Evolutionary conservation across 2,113 vertebrate genomes (phyloP).

Genomic region (Scolopax mira): DNA sequence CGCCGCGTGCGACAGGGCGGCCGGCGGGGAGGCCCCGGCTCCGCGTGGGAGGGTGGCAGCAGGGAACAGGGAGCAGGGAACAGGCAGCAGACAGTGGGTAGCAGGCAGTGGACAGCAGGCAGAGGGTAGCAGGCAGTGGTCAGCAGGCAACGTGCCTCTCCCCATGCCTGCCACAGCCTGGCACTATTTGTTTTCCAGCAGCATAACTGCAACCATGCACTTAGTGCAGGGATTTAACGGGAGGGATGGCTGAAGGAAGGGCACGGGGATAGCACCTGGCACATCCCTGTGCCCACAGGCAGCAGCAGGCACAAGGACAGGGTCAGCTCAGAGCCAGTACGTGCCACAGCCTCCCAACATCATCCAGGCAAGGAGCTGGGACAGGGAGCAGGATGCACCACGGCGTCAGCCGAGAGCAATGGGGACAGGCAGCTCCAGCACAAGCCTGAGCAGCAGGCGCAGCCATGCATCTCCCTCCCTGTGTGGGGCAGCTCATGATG

Average conservation of each 20-base stretch:
- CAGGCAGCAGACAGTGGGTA: accelerated
- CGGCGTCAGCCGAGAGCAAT: background rate
- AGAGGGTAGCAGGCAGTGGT: too few species aligned
- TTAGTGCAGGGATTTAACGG: accelerated
- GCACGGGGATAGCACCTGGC: accelerated
- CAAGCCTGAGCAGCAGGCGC: accelerated
- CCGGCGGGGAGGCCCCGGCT: background rate
- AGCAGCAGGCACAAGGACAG: background rate
- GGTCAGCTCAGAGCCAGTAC: accelerated
- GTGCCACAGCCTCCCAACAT: background rate
- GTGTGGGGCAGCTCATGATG: background rate
- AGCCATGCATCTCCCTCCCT: too few species aligned
- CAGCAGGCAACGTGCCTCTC: background rate
- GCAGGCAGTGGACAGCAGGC: too few species aligned
- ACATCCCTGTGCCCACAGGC: accelerated
- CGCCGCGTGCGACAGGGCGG: accelerated
- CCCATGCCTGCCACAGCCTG: background rate
- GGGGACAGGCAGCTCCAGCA: background rate
- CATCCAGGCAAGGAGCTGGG: background rate
- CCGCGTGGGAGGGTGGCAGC: accelerated
- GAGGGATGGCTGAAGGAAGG: background rate
- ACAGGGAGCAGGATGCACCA: background rate
- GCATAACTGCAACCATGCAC: accelerated
- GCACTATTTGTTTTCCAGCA: background rate
- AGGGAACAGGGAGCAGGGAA: background rate